phyloP scores from a whole-genome alignment of 2,888 invertebrate species.

The Seladonia tumulorum region DNA sequence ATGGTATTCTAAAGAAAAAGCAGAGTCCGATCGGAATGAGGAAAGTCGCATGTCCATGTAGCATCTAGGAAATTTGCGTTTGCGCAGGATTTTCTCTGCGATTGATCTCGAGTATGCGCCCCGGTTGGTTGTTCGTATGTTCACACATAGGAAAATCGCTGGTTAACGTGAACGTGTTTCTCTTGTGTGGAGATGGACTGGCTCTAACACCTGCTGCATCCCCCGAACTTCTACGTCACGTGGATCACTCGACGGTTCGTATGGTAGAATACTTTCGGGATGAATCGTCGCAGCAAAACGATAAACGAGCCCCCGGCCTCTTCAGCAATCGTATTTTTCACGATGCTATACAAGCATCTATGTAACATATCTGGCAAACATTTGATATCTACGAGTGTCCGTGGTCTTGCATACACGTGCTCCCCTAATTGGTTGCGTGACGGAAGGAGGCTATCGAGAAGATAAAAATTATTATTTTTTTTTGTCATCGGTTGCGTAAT shows the following conservation, averaged over 20 bases:
- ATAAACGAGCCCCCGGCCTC: background rate
- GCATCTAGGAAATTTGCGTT: conserved; percentile 68
- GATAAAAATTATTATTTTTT: background rate
- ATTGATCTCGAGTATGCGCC: conserved; percentile 73
- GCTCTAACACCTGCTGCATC: conserved; percentile 63
- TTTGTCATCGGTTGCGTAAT: background rate
- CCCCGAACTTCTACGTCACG: conserved; percentile 38
- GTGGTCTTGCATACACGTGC: conserved; percentile 29
- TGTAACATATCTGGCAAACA: conserved; percentile 1
- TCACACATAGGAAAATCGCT: conserved; percentile 57
- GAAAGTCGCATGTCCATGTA: conserved; percentile 12
- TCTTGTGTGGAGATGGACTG: conserved; percentile 47
- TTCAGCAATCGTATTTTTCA: conserved; percentile 9
- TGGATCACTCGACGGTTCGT: conserved; percentile 57
- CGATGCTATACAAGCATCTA: background rate
- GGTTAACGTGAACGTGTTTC: conserved; percentile 49
- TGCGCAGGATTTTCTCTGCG: conserved; percentile 70
- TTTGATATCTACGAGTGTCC: background rate
- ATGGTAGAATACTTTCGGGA: conserved; percentile 25
- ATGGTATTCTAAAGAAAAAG: background rate
- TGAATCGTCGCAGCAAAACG: background rate
- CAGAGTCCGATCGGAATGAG: background rate
- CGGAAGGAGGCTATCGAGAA: background rate
- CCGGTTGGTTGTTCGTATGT: conserved; percentile 65
- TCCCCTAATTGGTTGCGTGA: background rate